Conservation (phyloP, 2,113 vertebrate genomes). For the Otis tarda region DNA sequence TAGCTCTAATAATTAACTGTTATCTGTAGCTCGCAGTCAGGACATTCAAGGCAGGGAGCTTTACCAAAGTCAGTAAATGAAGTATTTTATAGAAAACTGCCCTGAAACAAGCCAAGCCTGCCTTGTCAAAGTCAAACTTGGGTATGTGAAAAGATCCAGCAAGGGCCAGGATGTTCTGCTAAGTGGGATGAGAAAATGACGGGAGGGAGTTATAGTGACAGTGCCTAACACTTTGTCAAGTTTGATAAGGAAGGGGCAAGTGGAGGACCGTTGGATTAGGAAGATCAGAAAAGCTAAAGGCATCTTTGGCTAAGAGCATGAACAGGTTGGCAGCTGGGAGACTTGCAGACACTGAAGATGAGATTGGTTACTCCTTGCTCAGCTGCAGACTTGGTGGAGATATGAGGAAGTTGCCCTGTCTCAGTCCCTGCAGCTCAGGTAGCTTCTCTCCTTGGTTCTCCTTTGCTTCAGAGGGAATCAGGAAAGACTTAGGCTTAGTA, state of each 20-base stretch:
- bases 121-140: not conserved
- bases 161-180: not conserved
- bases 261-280: not conserved
- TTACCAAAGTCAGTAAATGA: not conserved
- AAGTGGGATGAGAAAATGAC: not conserved
- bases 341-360: not conserved
- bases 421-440: not conserved
- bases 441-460: not conserved
- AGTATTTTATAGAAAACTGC: not conserved
- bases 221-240: too few relatives aligned
- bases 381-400: not conserved
- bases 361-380: not conserved
- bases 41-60: not conserved
- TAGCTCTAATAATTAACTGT: not conserved
- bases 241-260: not conserved
- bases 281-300: not conserved
- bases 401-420: not conserved
- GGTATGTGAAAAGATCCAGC: not conserved
- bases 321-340: not conserved
- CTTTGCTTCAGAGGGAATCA: not conserved
- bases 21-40: not conserved
- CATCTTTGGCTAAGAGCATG: not conserved
- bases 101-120: not conserved
- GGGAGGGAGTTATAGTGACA: not conserved
- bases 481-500: not conserved